phyloP scores from a whole-genome alignment of 2,797 vertebrate genomes.

The Neostethus bicornis region DNA sequence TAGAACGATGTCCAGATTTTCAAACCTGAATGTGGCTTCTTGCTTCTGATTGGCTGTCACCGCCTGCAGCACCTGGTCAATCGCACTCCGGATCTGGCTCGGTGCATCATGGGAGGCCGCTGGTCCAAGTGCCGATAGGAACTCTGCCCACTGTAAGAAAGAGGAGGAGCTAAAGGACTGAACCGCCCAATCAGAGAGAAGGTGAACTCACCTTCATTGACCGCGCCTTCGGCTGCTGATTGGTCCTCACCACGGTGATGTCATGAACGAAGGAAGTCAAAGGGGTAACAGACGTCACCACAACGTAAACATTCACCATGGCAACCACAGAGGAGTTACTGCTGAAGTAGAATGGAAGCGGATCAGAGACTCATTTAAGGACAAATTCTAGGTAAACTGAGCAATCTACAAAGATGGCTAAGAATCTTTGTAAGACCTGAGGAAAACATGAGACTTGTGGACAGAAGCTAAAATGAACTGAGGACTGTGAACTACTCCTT shows the following conservation, averaged over 20 bases:
- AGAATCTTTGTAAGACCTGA: too few relatives aligned
- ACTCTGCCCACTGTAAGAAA: conserved; percentile 80
- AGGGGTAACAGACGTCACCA: conserved; percentile 89
- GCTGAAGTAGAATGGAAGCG: conserved; percentile 4
- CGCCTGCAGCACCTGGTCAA: conserved; percentile 83
- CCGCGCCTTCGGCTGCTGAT: conserved; percentile 76
- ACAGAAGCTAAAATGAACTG: too few relatives aligned
- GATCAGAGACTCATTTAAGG: too few relatives aligned
- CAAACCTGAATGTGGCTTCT: conserved; percentile 43
- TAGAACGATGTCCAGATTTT: too few relatives aligned
- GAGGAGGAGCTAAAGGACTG: too few relatives aligned
- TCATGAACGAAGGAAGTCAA: conserved; percentile 90
- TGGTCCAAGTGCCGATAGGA: conserved; percentile 82
- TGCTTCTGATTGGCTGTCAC: conserved; percentile 72
- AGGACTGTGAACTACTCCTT: too few relatives aligned
- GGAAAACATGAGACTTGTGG: too few relatives aligned
- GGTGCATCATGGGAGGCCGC: conserved; percentile 79
- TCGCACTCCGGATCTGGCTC: conserved; percentile 81
- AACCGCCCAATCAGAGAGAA: too few relatives aligned
- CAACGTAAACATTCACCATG: conserved; percentile 86
- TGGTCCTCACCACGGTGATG: conserved; percentile 78
- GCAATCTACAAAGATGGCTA: too few relatives aligned
- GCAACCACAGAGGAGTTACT: conserved; percentile 70
- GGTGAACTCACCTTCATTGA: conserved; percentile 79
- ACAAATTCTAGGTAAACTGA: too few relatives aligned